Conservation (phyloP, 30 jellyfish, hydroid and myxozoan genomes). For the Thelohanellus kitauei region DNA sequence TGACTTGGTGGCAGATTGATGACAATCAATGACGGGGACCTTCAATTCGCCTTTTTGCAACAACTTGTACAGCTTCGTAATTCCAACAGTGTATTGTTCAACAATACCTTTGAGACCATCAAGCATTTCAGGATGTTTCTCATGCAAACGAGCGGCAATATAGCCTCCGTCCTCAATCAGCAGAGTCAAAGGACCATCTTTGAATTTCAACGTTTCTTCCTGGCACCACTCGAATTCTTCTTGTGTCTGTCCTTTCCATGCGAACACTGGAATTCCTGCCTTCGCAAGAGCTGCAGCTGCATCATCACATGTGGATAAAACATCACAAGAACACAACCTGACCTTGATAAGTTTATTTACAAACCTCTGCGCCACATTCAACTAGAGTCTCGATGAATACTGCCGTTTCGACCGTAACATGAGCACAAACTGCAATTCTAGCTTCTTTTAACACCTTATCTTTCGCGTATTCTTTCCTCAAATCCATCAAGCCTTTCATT, state of each 20-base stretch:
- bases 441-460: conserved; percentile 58
- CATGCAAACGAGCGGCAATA: background rate
- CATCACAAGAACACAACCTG: background rate
- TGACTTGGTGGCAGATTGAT: background rate
- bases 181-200: background rate
- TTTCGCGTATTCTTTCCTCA: conserved; percentile 27
- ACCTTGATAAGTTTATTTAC: too few relatives aligned
- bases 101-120: background rate
- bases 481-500: conserved; percentile 65
- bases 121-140: background rate
- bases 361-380: conserved; percentile 81
- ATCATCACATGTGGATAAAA: background rate
- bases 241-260: conserved; percentile 2
- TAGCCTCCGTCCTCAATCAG: conserved; percentile 1
- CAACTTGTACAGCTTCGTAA: background rate
- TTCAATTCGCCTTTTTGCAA: background rate
- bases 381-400: conserved; percentile 52
- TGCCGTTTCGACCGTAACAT: conserved; percentile 72
- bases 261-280: background rate
- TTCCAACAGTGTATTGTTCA: background rate
- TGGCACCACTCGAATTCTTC: background rate
- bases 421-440: conserved; percentile 64
- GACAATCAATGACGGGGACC: background rate
- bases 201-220: background rate
- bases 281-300: background rate